Percentiles rank a stretch among this genome's conserved stretches.
phyloP scores from a whole-genome alignment of 2,888 invertebrate species.

The Ectemnius continuus region DNA sequence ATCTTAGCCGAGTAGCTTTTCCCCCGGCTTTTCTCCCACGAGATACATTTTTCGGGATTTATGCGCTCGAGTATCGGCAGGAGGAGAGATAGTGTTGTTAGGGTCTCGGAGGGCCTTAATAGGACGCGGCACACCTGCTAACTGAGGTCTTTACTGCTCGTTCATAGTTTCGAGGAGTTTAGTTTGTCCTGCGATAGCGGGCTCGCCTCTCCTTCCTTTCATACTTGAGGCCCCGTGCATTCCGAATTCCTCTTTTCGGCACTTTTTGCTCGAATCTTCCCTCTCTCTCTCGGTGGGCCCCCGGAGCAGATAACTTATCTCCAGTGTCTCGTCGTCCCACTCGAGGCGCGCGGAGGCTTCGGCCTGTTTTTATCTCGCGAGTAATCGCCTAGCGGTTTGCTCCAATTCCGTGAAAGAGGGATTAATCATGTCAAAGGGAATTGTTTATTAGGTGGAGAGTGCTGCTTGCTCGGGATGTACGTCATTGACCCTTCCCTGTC shows the following conservation, averaged over 20 bases:
- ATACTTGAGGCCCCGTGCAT: too few species aligned
- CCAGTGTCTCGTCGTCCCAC: too few species aligned
- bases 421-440: background rate
- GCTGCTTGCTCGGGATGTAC: slow-evolving; percentile 34
- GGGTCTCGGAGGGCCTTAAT: slow-evolving; percentile 20
- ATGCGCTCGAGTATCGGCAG: slow-evolving; percentile 1
- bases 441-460: background rate
- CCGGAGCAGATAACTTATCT: too few species aligned
- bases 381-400: too few species aligned
- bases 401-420: slow-evolving; percentile 1
- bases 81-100: slow-evolving; percentile 18
- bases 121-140: slow-evolving; percentile 23
- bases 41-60: slow-evolving; percentile 2
- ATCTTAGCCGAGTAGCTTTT: background rate
- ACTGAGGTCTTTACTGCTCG: slow-evolving; percentile 12
- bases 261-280: too few species aligned
- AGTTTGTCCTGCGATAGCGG: background rate
- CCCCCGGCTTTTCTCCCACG: background rate
- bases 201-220: too few species aligned
- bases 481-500: slow-evolving; percentile 51
- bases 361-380: too few species aligned
- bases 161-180: slow-evolving; percentile 10
- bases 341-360: too few species aligned
- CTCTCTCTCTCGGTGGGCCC: too few species aligned
- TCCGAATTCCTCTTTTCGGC: too few species aligned